Percentiles rank a stretch among this genome's conserved stretches.
Conservation (phyloP, 1,140 invertebrate species). For the Rhopalosiphum padi region DNA sequence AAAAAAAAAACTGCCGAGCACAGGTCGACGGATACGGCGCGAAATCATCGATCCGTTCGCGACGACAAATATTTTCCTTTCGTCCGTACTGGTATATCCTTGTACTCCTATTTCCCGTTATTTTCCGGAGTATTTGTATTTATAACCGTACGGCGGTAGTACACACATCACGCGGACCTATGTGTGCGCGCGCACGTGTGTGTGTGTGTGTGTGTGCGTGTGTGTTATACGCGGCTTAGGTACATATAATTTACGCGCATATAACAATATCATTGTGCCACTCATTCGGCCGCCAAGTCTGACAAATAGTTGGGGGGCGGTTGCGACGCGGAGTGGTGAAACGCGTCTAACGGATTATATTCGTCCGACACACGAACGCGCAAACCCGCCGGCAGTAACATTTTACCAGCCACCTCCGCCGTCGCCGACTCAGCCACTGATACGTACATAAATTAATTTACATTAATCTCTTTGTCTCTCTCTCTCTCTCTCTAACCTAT, state of each 20-base stretch:
- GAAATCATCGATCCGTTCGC: not conserved
- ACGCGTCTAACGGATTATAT: constrained; percentile 14
- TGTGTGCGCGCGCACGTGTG: no score
- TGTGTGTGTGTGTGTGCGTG: no score
- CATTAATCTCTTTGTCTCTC: not conserved
- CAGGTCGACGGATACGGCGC: no score
- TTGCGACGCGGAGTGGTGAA: not conserved
- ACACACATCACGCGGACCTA: no score
- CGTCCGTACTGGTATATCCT: not conserved
- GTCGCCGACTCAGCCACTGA: not conserved
- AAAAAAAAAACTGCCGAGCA: no score
- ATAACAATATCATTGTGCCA: constrained; percentile 8
- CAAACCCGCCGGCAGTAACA: not conserved
- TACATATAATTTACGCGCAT: constrained; percentile 1
- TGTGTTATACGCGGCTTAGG: not conserved
- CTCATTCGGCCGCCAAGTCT: not conserved
- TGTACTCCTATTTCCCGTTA: not conserved
- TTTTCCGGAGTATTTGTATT: not conserved
- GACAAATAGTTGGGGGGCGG: not conserved
- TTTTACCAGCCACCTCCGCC: not conserved
- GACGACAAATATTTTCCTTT: not conserved
- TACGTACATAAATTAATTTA: constrained; percentile 18
- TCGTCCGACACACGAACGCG: not conserved
- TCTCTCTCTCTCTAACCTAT: not conserved
- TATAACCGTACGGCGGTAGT: no score